Evolutionary conservation across 23 tunicate genomes (phyloP).

Genomic region (Aplidium turbinatum): DNA sequence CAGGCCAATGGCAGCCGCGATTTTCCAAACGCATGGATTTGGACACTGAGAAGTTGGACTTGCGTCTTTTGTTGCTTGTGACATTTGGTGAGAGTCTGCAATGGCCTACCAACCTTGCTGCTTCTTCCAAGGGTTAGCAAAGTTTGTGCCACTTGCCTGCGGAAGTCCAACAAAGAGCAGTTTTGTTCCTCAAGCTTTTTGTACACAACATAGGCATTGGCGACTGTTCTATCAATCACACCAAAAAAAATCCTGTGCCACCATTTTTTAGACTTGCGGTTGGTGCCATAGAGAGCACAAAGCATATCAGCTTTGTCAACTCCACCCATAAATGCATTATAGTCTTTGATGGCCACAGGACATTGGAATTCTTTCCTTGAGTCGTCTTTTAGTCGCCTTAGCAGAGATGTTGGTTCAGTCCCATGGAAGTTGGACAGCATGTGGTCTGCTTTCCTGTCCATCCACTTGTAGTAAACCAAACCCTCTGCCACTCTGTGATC

Average conservation of each 20-base stretch:
- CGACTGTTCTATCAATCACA: constrained; percentile 14
- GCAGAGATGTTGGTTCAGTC: not conserved
- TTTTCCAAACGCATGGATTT: not conserved
- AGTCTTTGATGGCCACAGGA: constrained; percentile 11
- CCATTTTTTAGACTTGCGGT: constrained; percentile 17
- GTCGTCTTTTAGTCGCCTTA: constrained; percentile 7
- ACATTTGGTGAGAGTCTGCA: no score
- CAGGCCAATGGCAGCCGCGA: constrained; percentile 18
- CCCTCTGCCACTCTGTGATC: constrained; percentile 12
- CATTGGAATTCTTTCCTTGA: not conserved
- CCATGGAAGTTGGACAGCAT: constrained; percentile 28
- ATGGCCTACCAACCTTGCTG: no score
- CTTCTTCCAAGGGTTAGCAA: constrained; percentile 15
- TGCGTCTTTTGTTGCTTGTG: constrained; percentile 1
- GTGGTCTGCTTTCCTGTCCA: constrained; percentile 19
- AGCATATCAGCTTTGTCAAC: constrained; percentile 21
- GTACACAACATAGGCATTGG: constrained; percentile 11
- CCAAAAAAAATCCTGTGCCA: constrained; percentile 35
- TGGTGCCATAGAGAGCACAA: constrained; percentile 6
- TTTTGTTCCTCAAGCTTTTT: not conserved
- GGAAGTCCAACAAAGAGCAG: constrained; percentile 1
- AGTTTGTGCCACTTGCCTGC: constrained; percentile 11
- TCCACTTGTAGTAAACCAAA: constrained; percentile 13
- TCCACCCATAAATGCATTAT: constrained; percentile 17
- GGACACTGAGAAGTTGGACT: not conserved